phyloP scores from a whole-genome alignment of 2,797 vertebrate species.

The Eleutherodactylus coqui region DNA sequence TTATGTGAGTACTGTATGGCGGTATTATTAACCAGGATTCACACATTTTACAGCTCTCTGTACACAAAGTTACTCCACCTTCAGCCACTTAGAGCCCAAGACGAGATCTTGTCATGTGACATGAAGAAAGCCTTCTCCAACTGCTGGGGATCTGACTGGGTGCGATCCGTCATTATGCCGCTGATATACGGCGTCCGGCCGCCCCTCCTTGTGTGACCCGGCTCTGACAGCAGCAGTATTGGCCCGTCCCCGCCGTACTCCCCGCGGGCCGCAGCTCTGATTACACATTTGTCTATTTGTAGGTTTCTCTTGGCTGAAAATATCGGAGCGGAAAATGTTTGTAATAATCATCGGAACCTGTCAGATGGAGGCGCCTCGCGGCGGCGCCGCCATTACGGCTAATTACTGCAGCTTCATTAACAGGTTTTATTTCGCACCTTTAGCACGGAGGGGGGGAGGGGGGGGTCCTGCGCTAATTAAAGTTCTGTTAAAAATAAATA shows the following conservation, averaged over 20 bases:
- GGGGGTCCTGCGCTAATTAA: slow-evolving; percentile 18
- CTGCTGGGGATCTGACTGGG: no score
- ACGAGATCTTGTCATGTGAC: not conserved
- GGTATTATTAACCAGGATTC: not conserved
- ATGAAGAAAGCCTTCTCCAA: not conserved
- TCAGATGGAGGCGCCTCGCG: not conserved
- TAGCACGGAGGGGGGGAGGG: no score
- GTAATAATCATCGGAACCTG: not conserved
- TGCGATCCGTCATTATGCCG: no score
- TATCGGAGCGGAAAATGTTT: not conserved
- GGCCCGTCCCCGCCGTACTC: not conserved
- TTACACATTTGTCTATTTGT: not conserved
- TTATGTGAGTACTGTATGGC: not conserved
- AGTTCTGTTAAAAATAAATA: slow-evolving; percentile 44
- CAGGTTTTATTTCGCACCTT: not conserved
- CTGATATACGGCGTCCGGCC: no score
- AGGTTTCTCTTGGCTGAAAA: not conserved
- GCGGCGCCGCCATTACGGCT: not conserved
- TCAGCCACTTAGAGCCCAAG: not conserved
- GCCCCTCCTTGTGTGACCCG: not conserved
- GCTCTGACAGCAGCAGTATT: not conserved
- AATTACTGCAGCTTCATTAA: slow-evolving; percentile 5
- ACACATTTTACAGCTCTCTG: not conserved
- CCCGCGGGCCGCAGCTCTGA: not conserved
- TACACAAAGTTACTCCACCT: not conserved